Evolutionary conservation across 1,140 invertebrate genomes (phyloP).

Genomic region (Hylyphantes graminicola): DNA sequence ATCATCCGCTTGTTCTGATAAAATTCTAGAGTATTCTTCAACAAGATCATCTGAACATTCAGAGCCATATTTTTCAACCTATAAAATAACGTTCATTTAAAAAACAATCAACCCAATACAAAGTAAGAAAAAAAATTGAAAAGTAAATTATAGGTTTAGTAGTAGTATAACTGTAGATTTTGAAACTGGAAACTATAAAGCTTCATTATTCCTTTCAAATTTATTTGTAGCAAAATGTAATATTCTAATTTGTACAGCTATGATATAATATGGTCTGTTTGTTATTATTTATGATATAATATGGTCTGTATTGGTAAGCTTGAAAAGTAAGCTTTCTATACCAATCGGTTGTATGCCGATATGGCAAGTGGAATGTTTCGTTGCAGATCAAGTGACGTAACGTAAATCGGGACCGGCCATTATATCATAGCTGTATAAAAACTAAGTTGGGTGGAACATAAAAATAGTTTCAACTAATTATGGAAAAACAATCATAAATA

Average conservation of each 20-base stretch:
- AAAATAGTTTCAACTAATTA: background rate
- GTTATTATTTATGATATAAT: background rate
- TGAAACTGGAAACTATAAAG: background rate
- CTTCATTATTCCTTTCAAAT: background rate
- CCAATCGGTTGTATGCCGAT: no score
- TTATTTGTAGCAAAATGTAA: background rate
- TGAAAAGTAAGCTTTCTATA: no score
- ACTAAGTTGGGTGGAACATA: background rate
- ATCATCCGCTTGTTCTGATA: background rate
- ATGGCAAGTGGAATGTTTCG: background rate
- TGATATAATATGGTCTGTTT: background rate
- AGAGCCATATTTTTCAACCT: slow-evolving; percentile 25
- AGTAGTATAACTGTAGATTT: background rate
- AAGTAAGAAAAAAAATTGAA: no score
- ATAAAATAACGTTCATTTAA: background rate
- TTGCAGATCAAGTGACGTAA: background rate
- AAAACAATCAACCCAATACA: background rate
- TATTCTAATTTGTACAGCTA: background rate
- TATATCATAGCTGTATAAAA: background rate
- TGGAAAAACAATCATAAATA: background rate
- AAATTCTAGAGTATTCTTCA: slow-evolving; percentile 17
- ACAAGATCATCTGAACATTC: slow-evolving; percentile 19
- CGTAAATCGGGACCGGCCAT: background rate
- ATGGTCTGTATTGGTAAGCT: no score
- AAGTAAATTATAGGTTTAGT: background rate